These are phyloP conservation scores for Pseudopleuronectes americanus DNA, from an alignment of 2,797 vertebrate species.

Conservation along the genomic window DNA sequence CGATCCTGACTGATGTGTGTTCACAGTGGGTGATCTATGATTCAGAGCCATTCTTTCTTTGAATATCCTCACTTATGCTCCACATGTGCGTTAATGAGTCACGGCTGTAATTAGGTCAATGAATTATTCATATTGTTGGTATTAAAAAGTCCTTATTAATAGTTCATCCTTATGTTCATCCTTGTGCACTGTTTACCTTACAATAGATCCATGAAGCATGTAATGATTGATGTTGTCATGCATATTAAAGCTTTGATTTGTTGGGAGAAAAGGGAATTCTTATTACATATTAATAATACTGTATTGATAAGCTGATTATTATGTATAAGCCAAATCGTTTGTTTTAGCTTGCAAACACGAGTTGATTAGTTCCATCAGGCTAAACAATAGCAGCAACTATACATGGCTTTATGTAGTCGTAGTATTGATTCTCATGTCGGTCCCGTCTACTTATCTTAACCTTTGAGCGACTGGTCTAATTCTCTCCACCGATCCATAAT, in stretches of 20 bases:
- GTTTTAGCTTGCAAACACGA: not conserved
- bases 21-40: constrained; percentile 62
- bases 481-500: constrained; percentile 33
- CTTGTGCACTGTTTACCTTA: constrained; percentile 23
- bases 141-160: constrained; percentile 7
- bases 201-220: constrained; percentile 20
- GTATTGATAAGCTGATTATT: not conserved
- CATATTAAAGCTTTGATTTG: too few species aligned
- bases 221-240: constrained; percentile 20
- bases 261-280: too few species aligned
- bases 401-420: not conserved
- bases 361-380: not conserved
- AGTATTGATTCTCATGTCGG: constrained; percentile 19
- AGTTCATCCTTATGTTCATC: not conserved
- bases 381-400: constrained; percentile 5
- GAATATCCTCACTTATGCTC: constrained; percentile 49
- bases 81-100: constrained; percentile 65
- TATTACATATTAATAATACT: too few species aligned
- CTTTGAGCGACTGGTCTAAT: constrained; percentile 42
- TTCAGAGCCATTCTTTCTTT: constrained; percentile 66
- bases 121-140: constrained; percentile 68
- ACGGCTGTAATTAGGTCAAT: constrained; percentile 66
- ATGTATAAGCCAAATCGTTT: too few species aligned
- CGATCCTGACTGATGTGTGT: constrained; percentile 59
- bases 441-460: constrained; percentile 47